Evolutionary conservation across 2,113 vertebrate species (phyloP), one percentile per base, ranked within the genome.

Genomic region (Electrona antarctica): DNA sequence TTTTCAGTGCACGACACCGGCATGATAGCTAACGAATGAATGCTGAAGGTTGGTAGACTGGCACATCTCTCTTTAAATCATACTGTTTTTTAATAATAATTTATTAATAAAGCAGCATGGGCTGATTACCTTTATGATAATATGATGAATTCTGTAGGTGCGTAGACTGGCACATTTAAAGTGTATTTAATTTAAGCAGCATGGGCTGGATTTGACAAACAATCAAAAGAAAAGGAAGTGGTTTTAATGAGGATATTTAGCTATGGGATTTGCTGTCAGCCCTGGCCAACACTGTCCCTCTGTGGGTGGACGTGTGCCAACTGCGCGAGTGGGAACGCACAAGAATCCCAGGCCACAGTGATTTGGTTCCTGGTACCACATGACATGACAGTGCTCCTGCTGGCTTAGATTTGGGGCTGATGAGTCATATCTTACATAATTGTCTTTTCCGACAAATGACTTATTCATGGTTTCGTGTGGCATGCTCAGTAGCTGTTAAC

Each of bases 381-480:
- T 67, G 66, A 80, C 57, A 13, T 67, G 66, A 80, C 57, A 13
- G 65, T 57, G 74, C 79, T 75, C 65, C 78, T 21, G 13, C 82
- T 60, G 59, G 77, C 75, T 77, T 78, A 74, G 83, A 41, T 86
- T 83, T 83, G 82, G 84, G 73, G 72, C 61, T 57, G 67, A 73
- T 92, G 89, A 91, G 81, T 91, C 90, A 90, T 69, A 62, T 80
- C 77, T 92, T 90, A 86, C 60, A 86, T 92, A 80, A 89, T 86
- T 78, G 50, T 29, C 28, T 51, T 69, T 80, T 77, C 50, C 48
- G 61, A 81, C 33, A 56, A 75, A 81, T 89, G 86, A 90, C 73
- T 86, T 88, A 81, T 88, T 90, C 80, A 88, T 84, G 58, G 51
- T 67, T 3, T 8, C 14, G 13, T 56, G 33, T 41, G 33, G 33